Evolutionary conservation across 2,797 vertebrate genomes (phyloP).

Genomic region (Parambassis ranga): DNA sequence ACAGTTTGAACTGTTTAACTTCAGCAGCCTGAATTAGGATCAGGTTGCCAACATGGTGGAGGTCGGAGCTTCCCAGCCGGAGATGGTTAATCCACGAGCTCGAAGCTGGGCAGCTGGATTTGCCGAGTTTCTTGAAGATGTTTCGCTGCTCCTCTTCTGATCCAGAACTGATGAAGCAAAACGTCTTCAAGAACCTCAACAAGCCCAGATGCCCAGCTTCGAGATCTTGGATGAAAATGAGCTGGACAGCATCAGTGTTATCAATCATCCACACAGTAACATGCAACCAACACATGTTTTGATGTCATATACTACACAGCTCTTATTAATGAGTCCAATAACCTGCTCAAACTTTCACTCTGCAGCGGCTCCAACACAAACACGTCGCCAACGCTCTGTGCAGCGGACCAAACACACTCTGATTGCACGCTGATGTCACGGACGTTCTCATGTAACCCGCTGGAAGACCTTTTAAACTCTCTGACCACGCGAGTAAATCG

Average conservation of each 20-base stretch:
- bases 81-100: too few species aligned
- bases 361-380: slow-evolving; percentile 28
- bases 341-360: not conserved
- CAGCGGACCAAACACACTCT: slow-evolving; percentile 52
- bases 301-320: not conserved
- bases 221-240: not conserved
- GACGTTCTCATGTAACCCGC: slow-evolving; percentile 42
- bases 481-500: slow-evolving; percentile 3
- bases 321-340: not conserved
- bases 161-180: too few species aligned
- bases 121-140: too few species aligned
- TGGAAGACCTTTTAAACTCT: slow-evolving; percentile 28
- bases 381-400: slow-evolving; percentile 36
- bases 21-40: too few species aligned
- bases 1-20: too few species aligned
- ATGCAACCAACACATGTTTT: slow-evolving; percentile 5
- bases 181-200: too few species aligned
- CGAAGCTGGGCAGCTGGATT: too few species aligned
- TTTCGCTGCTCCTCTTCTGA: too few species aligned
- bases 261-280: slow-evolving; percentile 4
- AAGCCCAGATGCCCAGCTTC: too few species aligned
- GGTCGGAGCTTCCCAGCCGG: too few species aligned
- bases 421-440: slow-evolving; percentile 58
- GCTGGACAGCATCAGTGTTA: not conserved
- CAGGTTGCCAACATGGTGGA: too few species aligned